Base-by-base conservation (phyloP, 2,888 invertebrate species). In the Leptogaster cylindrica region DNA sequence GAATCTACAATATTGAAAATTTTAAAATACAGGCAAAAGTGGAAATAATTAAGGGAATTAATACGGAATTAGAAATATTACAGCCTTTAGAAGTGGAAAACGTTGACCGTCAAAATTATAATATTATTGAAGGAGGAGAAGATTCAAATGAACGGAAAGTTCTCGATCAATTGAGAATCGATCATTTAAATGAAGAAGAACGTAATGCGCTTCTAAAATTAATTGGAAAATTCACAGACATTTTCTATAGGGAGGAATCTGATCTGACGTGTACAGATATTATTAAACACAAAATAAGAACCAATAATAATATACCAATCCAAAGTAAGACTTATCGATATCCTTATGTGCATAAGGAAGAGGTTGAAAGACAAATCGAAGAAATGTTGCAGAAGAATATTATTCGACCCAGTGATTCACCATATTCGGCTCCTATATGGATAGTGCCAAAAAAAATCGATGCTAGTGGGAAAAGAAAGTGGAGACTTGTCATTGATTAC, bases 401-500 rank as follows among this genome's bases (percentile, higher is more conserved):
- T 1, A 58, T 58, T 3, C 36, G 39, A 3, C 39, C 36, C 4
- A 58, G 25, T 2, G 14, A 58, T 4, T 58, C 58, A 2, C 41
- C 41, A 5, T 58, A 58, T 41, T 68, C 68, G 3, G 63, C 70
- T 3, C 71, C 71, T 1, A 50, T 73, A 0, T 73, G 72, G 72
- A 50, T 72, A 1, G 70, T 72, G 0, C 69, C 71, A 0, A 72
- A 72, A 31, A 72, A 71, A 14, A 0, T 31, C 1, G 66, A 71
- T 18, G 67, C 69, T 10, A 70, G 70, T 2, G 69, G 68, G 0
- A 36, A 55, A 58, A 8, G 65, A 27, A 71, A 73, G 28, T 72
- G 70, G 69, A 41, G 71, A 36, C 63, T 71, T 1, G 71, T 71
- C 2, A 66, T 72, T 8, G 72, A 72, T 31, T 73, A 71, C 36